These are phyloP conservation scores for Eucriotettix oculatus DNA, from an alignment of 2,888 invertebrate species.

Conservation along the genomic window DNA sequence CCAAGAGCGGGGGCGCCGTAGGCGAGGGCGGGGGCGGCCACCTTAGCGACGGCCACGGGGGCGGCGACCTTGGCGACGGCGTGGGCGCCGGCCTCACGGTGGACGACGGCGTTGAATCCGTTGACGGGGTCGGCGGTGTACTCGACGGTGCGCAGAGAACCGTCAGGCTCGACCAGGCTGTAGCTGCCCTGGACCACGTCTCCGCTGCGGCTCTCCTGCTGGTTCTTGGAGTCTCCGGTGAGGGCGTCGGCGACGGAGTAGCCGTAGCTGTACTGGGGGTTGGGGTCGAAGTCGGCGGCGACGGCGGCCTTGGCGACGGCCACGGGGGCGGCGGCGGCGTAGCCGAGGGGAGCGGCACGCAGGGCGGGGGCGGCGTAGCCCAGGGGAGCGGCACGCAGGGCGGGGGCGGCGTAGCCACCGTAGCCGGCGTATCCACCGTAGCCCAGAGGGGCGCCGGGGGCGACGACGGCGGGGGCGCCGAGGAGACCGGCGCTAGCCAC, in stretches of 20 bases:
- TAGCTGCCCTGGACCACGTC: constrained; percentile 11
- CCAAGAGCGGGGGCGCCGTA: constrained; percentile 7
- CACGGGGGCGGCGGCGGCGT: constrained; percentile 8
- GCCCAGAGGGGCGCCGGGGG: constrained; percentile 6
- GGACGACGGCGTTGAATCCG: constrained; percentile 13
- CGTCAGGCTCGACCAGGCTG: constrained; percentile 11
- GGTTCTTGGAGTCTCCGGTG: constrained; percentile 13
- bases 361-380: constrained; percentile 6
- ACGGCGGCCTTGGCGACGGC: constrained; percentile 8
- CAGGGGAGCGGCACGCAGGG: constrained; percentile 19
- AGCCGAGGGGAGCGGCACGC: constrained; percentile 6
- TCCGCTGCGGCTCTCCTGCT: constrained; percentile 10
- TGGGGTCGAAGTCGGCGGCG: constrained; percentile 13
- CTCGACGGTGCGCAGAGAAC: constrained; percentile 10
- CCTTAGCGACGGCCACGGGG: constrained; percentile 2
- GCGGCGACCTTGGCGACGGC: constrained; percentile 8
- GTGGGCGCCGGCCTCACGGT: constrained; percentile 6
- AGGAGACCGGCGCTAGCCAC: constrained; percentile 11
- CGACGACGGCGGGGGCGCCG: constrained; percentile 3
- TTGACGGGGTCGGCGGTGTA: constrained; percentile 12
- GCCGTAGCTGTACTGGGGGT: constrained; percentile 12
- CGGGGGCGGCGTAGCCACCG: constrained; percentile 12
- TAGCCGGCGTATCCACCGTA: constrained; percentile 2
- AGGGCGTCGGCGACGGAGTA: constrained; percentile 12
- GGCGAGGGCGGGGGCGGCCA: constrained; percentile 12